These are phyloP conservation scores for Eupithecia exiguata DNA, from an alignment of 2,888 invertebrate species.

Conservation along the genomic window DNA sequence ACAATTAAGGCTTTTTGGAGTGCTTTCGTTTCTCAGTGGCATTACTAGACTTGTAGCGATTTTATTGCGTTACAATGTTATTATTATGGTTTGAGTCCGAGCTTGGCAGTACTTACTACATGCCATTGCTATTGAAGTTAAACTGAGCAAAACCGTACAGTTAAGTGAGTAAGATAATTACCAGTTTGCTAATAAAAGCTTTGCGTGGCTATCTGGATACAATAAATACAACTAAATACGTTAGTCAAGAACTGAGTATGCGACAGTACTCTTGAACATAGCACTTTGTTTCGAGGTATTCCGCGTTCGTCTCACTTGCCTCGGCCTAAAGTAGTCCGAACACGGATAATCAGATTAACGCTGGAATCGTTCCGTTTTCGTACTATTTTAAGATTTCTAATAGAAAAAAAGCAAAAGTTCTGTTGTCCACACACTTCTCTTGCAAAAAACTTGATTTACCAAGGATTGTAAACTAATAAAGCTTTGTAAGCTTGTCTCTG, in stretches of 20 bases:
- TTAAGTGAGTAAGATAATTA: not conserved
- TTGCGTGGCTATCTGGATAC: not conserved
- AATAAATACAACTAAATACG: not conserved
- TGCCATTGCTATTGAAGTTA: not conserved
- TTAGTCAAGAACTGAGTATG: not conserved
- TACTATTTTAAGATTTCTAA: too few species aligned
- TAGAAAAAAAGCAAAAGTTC: too few species aligned
- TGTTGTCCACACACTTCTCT: too few species aligned
- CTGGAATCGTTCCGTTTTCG: too few species aligned
- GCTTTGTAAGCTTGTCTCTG: too few species aligned
- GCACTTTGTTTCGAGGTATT: not conserved
- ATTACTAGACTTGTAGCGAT: not conserved
- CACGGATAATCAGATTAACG: too few species aligned
- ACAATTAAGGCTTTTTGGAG: constrained; percentile 44
- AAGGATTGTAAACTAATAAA: too few species aligned
- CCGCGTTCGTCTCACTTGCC: too few species aligned
- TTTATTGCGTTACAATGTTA: not conserved
- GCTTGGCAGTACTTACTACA: not conserved
- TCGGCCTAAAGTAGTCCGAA: too few species aligned
- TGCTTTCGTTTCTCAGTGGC: constrained; percentile 32
- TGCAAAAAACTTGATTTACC: too few species aligned
- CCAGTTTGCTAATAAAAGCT: not conserved
- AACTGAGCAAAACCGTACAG: not conserved
- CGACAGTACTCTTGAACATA: not conserved
- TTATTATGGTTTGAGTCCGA: not conserved